Evolutionary conservation across 1,140 invertebrate species (phyloP), one percentile per base, ranked within the genome.

Genomic region (Steinernema feltiae): DNA sequence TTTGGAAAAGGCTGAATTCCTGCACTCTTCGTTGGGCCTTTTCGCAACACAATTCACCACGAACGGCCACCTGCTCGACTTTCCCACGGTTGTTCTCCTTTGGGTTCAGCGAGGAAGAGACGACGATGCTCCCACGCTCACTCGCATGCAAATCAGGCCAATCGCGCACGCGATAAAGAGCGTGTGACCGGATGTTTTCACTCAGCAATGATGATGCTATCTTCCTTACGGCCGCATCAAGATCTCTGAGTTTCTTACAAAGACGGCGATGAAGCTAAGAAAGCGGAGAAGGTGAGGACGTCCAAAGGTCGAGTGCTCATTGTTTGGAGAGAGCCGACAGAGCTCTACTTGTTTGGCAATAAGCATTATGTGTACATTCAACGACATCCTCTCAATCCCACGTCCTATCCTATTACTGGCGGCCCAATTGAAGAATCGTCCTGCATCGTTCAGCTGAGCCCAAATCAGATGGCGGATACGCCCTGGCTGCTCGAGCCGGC

Each of bases 111-210:
- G 35, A 41, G 35, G 35, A 7, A 18, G 35, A 41, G 53, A 3
- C 53, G 53, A 3, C 41, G 53, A 63, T 21, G 53, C 24, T 63
- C 53, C 24, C 53, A 63, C 53, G 53, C 53, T 63, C 53, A 63
- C 7, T 63, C 53, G 53, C 53, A 63, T 63, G 53, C 53, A 63
- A 63, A 63, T 63, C 53, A 63, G 53, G 41, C 53, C 53, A 63
- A 63, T 63, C 53, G 53, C 35, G 18, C 7, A 7, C 7, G 24
- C 53, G 53, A 63, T 21, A 63, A 63, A 63, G 53, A 21, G 15
- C 12, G 53, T 21, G 12, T 27, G 15, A 63, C 53, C 53, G 53
- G 53, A 63, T 63, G 53, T 63, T 63, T 63, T 63, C 53, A 63
- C 53, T 63, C 53, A 21, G 53, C 24, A 21, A 63, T 63, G 53